These are phyloP conservation scores for Ophion slaviceki DNA, from an alignment of 2,888 invertebrate genomes.

Conservation along the genomic window DNA sequence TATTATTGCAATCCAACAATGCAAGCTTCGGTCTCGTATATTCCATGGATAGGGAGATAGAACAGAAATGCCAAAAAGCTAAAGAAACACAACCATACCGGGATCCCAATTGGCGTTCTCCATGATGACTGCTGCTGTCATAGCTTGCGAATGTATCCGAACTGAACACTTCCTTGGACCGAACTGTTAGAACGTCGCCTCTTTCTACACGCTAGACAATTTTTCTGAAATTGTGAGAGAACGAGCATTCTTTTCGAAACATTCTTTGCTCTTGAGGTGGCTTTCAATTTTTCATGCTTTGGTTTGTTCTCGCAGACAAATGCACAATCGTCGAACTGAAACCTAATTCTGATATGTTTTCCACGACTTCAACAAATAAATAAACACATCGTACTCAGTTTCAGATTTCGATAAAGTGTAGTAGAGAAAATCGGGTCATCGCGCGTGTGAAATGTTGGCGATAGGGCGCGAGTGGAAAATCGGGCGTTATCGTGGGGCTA, in stretches of 20 bases:
- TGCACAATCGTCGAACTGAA: too few species aligned
- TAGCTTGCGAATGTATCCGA: constrained; percentile 79
- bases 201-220: constrained; percentile 6
- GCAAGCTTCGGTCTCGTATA: not conserved
- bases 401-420: not conserved
- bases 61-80: not conserved
- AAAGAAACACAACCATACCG: constrained; percentile 81
- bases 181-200: constrained; percentile 15
- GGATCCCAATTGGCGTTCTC: constrained; percentile 87
- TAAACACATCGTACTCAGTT: not conserved
- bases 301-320: not conserved
- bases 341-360: not conserved
- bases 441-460: constrained; percentile 8
- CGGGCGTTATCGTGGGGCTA: constrained; percentile 70
- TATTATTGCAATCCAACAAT: too few species aligned
- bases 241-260: not conserved
- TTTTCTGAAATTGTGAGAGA: constrained; percentile 44
- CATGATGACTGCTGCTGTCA: constrained; percentile 86
- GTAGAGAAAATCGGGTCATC: constrained; percentile 65
- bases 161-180: constrained; percentile 57
- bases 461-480: constrained; percentile 19
- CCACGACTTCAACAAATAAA: constrained; percentile 16
- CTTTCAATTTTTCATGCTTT: not conserved
- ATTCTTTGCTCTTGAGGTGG: too few species aligned
- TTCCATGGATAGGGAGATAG: not conserved